Base-by-base conservation (phyloP, 1,140 invertebrate species). In the Diabrotica virgifera region DNA sequence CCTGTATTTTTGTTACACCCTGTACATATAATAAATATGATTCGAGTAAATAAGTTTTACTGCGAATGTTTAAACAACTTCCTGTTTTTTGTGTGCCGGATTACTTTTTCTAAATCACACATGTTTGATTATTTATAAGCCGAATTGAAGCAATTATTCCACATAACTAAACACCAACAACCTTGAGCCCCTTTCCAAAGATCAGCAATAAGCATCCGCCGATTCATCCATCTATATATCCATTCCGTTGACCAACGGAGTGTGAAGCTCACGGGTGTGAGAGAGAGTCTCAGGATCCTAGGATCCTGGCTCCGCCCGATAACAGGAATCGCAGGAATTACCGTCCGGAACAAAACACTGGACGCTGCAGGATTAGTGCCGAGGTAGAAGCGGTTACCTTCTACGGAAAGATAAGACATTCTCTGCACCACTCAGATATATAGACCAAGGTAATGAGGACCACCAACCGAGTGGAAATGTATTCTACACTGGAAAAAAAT, bases 241-340 rank as follows among this genome's bases (percentile, higher is more conserved):
- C 40, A 46, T 6, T 46, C 56, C 58, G 65, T 38, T 54, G 67
- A 65, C 64, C 70, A 70, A 64, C 66, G 61, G 60, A 72, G 68
- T 66, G 68, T 72, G 66, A 72, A 72, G 66, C 60, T 61, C 59
- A 55, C 61, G 55, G 40, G 8, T 46, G 40, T 46, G 40, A 46
- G 40, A 46, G 40, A 46, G 40, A 46, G n/a, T 46, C 40, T 46
- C 40, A 46, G 40, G 40, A 46, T 46, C 8, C 40, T 46, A 46
- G 40, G 40, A 46, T 46, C 40, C 63, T 68, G 66, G 57, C 50
- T 59, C 58, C 62, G 64, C 67, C 56, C 65, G 63, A 67, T 68
- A 73, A 70, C 60, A 14, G 52, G 70, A 73, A 74, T 74, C 68
- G 71, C 51, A 13, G 60, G 73, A 76, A 74, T 76, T 76, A 73